Base-by-base conservation (phyloP, 2,797 vertebrate species). In the Typhlichthys eigenmanni region DNA sequence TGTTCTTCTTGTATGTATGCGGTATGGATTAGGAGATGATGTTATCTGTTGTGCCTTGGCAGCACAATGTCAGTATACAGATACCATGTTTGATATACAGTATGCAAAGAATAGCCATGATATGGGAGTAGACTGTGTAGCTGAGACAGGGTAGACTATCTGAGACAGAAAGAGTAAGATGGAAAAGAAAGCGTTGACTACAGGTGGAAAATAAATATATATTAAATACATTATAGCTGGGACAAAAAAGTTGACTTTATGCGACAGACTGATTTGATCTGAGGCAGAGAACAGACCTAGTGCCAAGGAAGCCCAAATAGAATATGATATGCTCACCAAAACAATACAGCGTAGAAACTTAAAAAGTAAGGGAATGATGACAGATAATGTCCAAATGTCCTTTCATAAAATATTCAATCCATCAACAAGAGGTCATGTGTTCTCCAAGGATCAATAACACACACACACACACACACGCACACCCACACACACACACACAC, bases 291-390 rank as follows among this genome's bases (percentile, higher is more conserved):
- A 19, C 19, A 19, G 19, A 19, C 19, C 19, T 19, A 19, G 19
- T 19, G 19, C 19, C 19, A 19, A 19, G 19, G 34, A 34, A 34
- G 34, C 5, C 5, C 34, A 34, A 34, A 34, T 34, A 34, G 7
- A 7, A 34, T 19, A 19, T 19, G 19, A 19, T 19, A 19, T 19
- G 17, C 1, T 19, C 19, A 19, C 19, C 19, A 19, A 19, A 34
- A 34, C 7, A 5, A 34, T 34, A 51, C n/a, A 16, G n/a, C 16
- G 16, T n/a, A 17, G 9, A 5, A 17, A 51, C 16, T 19, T 19
- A 51, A n/a, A 51, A 51, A 51, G 49, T 74, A 80, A 64, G 61
- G 43, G 43, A 50, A 80, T 58, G 58, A 84, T 82, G 75, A 73
- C 47, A 47, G 4, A 34, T 34, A 34, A 34, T 34, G 34, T 7